Base-by-base conservation (phyloP, 2,113 vertebrate genomes). In the Lota lota region DNA sequence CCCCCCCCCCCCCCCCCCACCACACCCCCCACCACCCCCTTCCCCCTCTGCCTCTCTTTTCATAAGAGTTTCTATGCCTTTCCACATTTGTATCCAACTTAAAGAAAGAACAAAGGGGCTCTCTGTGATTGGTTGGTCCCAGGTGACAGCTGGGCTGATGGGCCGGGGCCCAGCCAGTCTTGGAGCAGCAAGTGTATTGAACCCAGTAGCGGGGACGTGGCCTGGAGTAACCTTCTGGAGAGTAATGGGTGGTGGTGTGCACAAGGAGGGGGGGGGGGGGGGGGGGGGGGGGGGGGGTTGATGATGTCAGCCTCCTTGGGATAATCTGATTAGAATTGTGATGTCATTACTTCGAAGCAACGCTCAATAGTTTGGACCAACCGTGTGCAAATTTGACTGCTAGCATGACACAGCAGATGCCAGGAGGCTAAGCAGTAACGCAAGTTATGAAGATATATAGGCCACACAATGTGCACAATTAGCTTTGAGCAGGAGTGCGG, bases 191-290 rank as follows among this genome's bases (percentile, higher is more conserved):
- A 47, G 40, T 47, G 40, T 47, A 47, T 47, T 47, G 40, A 10
- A 14, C 40, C 40, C 6, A 63, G n/a, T 79, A 88, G 87, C 79
- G 81, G 76, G 85, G 83, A 84, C 40, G 7, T 86, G 92, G 89
- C 91, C 93, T 90, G 20, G 69, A 93, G 91, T 93, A 93, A 95
- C 92, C 92, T 73, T 47, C 40, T 47, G 10, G 40, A 47, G 40
- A 47, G 40, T 8, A 2, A 14, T 47, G 40, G 40, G 40, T 14
- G 40, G 40, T 47, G 11, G 28, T 47, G 7, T 14, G 57, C 40
- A 12, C 40, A 47, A 47, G 73, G 75, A 1, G 62, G 59, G 11
- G 67, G 40, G 40, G 40, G 2, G 11, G 40, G 40, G 40, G 10
- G 40, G 40, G 40, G 40, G 50, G 24, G 20, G 51, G 6, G 5